Percentiles rank a stretch among this genome's conserved stretches.
Conservation (phyloP, 2,113 vertebrate species). For the Mohoua ochrocephala region DNA sequence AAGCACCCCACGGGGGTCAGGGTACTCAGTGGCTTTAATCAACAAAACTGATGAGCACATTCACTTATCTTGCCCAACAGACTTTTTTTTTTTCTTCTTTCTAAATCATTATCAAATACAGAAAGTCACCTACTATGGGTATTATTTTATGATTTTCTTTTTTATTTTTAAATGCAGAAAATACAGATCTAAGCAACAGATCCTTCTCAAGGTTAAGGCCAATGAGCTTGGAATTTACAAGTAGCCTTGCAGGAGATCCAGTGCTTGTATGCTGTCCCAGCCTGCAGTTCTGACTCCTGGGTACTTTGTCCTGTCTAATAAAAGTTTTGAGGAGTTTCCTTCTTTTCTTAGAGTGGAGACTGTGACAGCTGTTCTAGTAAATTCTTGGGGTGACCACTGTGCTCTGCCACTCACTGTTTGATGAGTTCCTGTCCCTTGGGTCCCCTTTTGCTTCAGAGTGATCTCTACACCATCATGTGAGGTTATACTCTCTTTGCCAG, state of each 20-base stretch:
- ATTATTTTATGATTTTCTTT: neutral
- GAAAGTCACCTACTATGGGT: neutral
- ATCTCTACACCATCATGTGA: neutral
- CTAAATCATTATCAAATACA: neutral
- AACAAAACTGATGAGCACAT: neutral
- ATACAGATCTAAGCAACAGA: neutral
- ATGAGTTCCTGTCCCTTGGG: neutral
- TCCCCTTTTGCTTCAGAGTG: neutral
- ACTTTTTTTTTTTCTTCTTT: neutral
- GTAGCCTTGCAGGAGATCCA: neutral
- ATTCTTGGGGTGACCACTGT: neutral
- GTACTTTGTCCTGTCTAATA: neutral
- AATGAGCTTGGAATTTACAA: neutral
- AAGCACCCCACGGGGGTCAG: accelerated
- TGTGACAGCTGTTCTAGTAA: neutral
- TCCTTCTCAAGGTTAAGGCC: neutral
- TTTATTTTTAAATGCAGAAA: neutral
- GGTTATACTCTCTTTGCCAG: neutral
- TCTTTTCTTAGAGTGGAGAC: neutral
- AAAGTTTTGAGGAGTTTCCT: neutral
- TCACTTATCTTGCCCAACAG: neutral
- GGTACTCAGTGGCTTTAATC: neutral
- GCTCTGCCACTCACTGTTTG: neutral
- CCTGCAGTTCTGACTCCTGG: neutral
- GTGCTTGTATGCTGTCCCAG: neutral